Evolutionary conservation across 2,797 vertebrate species (phyloP), one percentile per base, ranked within the genome.

Genomic region (Oryzias dopingdopingensis): DNA sequence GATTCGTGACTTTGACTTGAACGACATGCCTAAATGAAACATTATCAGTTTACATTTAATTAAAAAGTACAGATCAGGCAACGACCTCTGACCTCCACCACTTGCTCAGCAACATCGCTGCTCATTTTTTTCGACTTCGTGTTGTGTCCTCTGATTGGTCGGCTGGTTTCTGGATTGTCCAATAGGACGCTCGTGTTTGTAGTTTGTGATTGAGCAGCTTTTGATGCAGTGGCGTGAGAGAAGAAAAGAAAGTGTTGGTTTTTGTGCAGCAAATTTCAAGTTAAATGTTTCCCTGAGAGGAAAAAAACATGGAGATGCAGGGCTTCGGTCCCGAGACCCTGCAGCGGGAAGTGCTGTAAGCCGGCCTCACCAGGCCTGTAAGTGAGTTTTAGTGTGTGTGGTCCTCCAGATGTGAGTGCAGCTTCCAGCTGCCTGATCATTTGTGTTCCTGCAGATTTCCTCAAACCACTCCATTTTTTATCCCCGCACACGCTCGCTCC

Each of bases 131-230:
- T 18, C 17, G 2, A 49, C 54, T 40, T 49, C 4, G 18, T 22
- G 54, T 49, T 55, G 60, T 70, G 40, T 14, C 3, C 43, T 53
- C 55, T 58, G 65, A 82, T 73, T 77, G 74, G 74, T 23, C 3
- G 17, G 5, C 47, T 37, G 57, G 6, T 6, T 4, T 59, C 68
- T 46, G 49, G 61, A 56, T 42, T 0, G 46, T 40, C 74, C 80
- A 80, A 73, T 80, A 15, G 59, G 52, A 61, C 6, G 10, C 37
- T 14, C 32, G 14, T 32, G 40, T 62, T 46, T 4, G 5, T 45
- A 12, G 22, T 41, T 57, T 42, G 17, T n/a, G 37, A 26, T 22
- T 54, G 42, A 16, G 40, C 14, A 43, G 2, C 10, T 65, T 67
- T 62, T 57, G 65, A 51, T 62, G 29, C 40, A 45, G 29, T 41